Evolutionary conservation across 2,113 vertebrate genomes (phyloP).

Genomic region (Ammodytes marinus): DNA sequence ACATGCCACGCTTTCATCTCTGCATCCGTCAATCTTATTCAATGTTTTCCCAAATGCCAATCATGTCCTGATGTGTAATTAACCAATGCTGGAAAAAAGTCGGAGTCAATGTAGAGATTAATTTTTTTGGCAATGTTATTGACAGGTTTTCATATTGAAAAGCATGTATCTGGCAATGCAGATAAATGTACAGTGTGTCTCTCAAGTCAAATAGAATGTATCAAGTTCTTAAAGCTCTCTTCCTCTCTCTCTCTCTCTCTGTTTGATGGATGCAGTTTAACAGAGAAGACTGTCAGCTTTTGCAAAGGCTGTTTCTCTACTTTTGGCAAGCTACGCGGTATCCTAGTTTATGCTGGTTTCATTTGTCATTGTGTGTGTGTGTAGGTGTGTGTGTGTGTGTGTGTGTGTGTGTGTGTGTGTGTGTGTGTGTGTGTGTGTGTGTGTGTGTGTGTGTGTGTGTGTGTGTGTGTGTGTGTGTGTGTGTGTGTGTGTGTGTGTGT

Average conservation of each 20-base stretch:
- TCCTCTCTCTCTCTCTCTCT: conserved; percentile 54
- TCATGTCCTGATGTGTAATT: conserved; percentile 31
- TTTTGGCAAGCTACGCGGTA: conserved; percentile 71
- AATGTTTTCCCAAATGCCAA: conserved; percentile 43
- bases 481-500: conserved; percentile 37
- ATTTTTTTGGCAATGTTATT: conserved; percentile 48
- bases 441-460: conserved; percentile 45
- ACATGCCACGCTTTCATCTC: conserved; percentile 50
- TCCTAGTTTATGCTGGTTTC: conserved; percentile 76
- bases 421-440: conserved; percentile 42
- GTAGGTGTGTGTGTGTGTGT: too few relatives aligned
- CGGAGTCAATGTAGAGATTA: conserved; percentile 6
- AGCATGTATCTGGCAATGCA: conserved; percentile 22
- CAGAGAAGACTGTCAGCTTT: conserved; percentile 58
- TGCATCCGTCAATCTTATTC: conserved; percentile 41
- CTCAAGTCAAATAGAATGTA: conserved; percentile 33
- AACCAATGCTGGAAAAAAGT: conserved; percentile 30
- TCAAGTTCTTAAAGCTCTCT: conserved; percentile 50
- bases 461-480: conserved; percentile 50
- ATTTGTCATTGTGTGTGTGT: conserved; percentile 57
- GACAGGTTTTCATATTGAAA: conserved; percentile 52
- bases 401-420: conserved; percentile 32
- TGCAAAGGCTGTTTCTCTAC: conserved; percentile 64
- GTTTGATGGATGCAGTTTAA: conserved; percentile 68
- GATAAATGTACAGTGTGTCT: neutral